A percentile compares a stretch with the other conserved stretches of the same genome.
Conservation (phyloP, 2,888 invertebrate genomes). For the Heliconius cydno region DNA sequence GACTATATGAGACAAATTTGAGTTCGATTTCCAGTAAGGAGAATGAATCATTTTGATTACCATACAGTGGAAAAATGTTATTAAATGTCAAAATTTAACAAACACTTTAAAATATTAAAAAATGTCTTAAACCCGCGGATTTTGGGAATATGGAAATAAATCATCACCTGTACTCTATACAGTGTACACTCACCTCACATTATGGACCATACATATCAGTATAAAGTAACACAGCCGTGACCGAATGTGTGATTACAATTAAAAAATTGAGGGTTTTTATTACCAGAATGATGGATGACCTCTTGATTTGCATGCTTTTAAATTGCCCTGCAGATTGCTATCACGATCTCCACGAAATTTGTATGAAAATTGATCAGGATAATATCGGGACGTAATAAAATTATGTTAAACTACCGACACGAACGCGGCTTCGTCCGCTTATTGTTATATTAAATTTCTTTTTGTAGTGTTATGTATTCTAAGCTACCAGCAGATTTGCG, state of each 20-base stretch:
- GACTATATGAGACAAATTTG: neutral
- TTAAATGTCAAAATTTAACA: too few species aligned
- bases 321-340: slow-evolving; percentile 42
- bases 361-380: slow-evolving; percentile 26
- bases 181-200: slow-evolving; percentile 6
- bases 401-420: slow-evolving; percentile 9
- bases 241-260: slow-evolving; percentile 34
- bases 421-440: neutral
- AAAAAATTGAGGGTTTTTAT: slow-evolving; percentile 43
- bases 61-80: too few species aligned
- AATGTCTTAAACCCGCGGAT: too few species aligned
- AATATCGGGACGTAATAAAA: slow-evolving; percentile 24
- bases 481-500: too few species aligned
- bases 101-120: neutral
- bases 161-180: neutral
- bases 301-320: slow-evolving; percentile 49
- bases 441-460: neutral
- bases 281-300: slow-evolving; percentile 50
- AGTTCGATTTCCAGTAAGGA: neutral
- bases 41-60: neutral
- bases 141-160: neutral
- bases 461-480: too few species aligned
- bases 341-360: slow-evolving; percentile 31
- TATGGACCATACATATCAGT: neutral
- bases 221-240: slow-evolving; percentile 9